Conservation (phyloP, 2,797 vertebrate genomes). For the Centropyge bicolor region DNA sequence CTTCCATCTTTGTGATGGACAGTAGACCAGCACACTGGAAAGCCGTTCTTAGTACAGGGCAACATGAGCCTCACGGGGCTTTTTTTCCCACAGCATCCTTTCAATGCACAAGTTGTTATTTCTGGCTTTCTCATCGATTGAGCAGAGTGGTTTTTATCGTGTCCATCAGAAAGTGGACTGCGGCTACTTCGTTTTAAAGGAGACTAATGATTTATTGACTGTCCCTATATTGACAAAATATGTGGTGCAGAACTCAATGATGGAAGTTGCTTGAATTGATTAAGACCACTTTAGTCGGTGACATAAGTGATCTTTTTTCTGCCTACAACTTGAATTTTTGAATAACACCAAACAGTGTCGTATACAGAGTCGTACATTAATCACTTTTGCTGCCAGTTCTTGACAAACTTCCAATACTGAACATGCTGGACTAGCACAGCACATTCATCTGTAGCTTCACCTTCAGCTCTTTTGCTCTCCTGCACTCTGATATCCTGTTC, state of each 20-base stretch:
- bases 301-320: background rate
- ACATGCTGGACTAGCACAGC: background rate
- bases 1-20: slow-evolving; percentile 5
- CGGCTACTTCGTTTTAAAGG: slow-evolving; percentile 31
- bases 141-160: slow-evolving; percentile 53
- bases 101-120: slow-evolving; percentile 29
- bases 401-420: background rate
- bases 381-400: background rate
- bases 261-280: slow-evolving; percentile 41
- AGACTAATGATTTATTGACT: slow-evolving; percentile 59
- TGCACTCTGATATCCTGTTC: background rate
- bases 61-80: slow-evolving; percentile 5
- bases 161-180: slow-evolving; percentile 57
- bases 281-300: slow-evolving; percentile 19
- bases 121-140: slow-evolving; percentile 51
- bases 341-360: background rate
- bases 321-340: background rate
- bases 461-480: background rate
- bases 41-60: background rate
- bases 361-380: background rate
- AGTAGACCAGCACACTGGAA: background rate
- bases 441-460: background rate
- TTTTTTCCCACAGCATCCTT: slow-evolving; percentile 22
- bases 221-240: slow-evolving; percentile 42
- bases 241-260: slow-evolving; percentile 33